Conservation (phyloP, 2,113 vertebrate species). For the Elgaria multicarinata region DNA sequence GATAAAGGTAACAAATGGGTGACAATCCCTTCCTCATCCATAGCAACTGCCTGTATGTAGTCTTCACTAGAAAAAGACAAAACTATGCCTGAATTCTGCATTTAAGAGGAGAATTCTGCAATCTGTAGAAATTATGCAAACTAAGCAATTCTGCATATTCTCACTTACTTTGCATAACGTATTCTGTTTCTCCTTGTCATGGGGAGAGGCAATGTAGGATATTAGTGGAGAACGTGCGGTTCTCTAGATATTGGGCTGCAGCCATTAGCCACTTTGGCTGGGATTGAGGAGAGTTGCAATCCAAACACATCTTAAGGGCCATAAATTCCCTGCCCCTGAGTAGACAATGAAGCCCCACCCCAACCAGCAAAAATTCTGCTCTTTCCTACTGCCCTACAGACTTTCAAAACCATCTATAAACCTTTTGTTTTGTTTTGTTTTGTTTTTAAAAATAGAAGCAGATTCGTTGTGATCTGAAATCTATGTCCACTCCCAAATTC, state of each 20-base stretch:
- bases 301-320: neutral
- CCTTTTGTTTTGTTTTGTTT: no score
- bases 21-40: conserved; percentile 49
- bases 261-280: neutral
- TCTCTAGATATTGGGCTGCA: neutral
- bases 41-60: conserved; percentile 23
- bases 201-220: neutral
- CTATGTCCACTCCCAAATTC: neutral
- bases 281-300: neutral
- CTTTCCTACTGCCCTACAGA: neutral
- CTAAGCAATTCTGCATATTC: neutral
- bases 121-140: neutral
- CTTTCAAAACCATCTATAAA: neutral
- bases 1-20: conserved; percentile 63
- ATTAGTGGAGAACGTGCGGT: no score
- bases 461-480: neutral
- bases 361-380: neutral
- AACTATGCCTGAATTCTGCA: no score
- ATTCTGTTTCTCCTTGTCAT: neutral
- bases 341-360: neutral
- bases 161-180: neutral
- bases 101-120: neutral
- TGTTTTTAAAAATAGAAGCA: neutral
- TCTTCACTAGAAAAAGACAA: neutral
- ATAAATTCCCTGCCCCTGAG: no score